A percentile compares a stretch with the other conserved stretches of the same genome.
Evolutionary conservation across 2,797 vertebrate species (phyloP).

Genomic region (Pangasius djambal): DNA sequence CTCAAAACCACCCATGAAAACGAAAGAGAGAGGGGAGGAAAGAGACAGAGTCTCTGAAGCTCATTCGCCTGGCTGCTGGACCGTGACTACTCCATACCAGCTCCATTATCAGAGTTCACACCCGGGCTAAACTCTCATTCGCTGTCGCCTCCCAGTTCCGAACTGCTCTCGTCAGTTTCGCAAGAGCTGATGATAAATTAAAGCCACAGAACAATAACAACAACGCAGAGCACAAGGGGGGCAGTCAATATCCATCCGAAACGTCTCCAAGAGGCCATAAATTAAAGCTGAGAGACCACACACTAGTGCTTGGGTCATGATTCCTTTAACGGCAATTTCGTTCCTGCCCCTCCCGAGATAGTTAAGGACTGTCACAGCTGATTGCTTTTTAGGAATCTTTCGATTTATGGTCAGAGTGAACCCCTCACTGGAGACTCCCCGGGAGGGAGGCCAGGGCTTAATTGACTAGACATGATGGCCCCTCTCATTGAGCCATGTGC

Average conservation of each 20-base stretch:
- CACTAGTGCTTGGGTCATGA: constrained; percentile 42
- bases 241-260: constrained; percentile 55
- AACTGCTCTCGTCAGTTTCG: constrained; percentile 50
- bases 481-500: constrained; percentile 46
- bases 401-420: constrained; percentile 40
- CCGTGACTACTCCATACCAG: constrained; percentile 49
- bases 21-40: constrained; percentile 4
- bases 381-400: constrained; percentile 56
- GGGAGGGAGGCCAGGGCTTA: constrained; percentile 40
- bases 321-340: constrained; percentile 45
- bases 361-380: constrained; percentile 53
- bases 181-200: constrained; percentile 61
- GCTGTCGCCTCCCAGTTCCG: constrained; percentile 31
- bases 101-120: constrained; percentile 59
- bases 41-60: neutral
- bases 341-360: constrained; percentile 31
- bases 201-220: constrained; percentile 58
- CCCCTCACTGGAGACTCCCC: neutral
- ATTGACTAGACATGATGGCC: constrained; percentile 54
- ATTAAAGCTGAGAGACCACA: constrained; percentile 55
- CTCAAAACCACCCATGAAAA: constrained; percentile 17
- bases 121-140: constrained; percentile 46
- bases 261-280: constrained; percentile 52
- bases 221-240: constrained; percentile 37
- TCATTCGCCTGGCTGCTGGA: constrained; percentile 44